phyloP scores from a whole-genome alignment of 2,888 invertebrate genomes.

The Anarsia innoxiella region DNA sequence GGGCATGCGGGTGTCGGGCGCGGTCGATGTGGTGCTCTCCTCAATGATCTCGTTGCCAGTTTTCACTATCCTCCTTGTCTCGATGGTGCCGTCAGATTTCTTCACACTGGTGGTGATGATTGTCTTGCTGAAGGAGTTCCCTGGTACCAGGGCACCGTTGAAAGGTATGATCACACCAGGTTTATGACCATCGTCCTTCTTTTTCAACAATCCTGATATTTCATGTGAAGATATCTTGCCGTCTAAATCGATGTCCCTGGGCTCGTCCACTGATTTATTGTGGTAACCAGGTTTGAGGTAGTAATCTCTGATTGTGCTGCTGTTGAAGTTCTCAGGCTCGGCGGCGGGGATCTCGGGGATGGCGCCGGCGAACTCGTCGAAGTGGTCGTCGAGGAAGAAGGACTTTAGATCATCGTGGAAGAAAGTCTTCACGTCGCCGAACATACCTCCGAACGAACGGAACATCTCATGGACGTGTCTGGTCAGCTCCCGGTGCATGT shows the following conservation, averaged over 20 bases:
- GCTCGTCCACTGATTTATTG: conserved; percentile 30
- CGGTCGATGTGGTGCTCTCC: conserved; percentile 42
- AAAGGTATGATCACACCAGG: conserved; percentile 30
- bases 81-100: conserved; percentile 58
- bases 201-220: conserved; percentile 55
- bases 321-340: conserved; percentile 33
- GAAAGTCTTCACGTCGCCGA: conserved; percentile 50
- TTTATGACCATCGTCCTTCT: conserved; percentile 31
- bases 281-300: conserved; percentile 64
- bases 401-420: conserved; percentile 34
- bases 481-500: conserved; percentile 46
- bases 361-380: conserved; percentile 21
- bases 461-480: conserved; percentile 59
- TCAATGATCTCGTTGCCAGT: conserved; percentile 58
- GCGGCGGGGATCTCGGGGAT: conserved; percentile 18
- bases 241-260: conserved; percentile 54
- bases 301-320: conserved; percentile 50
- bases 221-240: conserved; percentile 62
- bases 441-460: conserved; percentile 47
- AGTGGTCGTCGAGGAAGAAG: conserved; percentile 38
- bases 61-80: conserved; percentile 58
- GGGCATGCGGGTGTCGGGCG: conserved; percentile 28
- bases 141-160: conserved; percentile 44
- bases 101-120: conserved; percentile 62
- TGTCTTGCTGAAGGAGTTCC: conserved; percentile 55